These are phyloP conservation scores for Nymphalis c-album DNA, from an alignment of 2,888 invertebrate genomes.

Conservation along the genomic window DNA sequence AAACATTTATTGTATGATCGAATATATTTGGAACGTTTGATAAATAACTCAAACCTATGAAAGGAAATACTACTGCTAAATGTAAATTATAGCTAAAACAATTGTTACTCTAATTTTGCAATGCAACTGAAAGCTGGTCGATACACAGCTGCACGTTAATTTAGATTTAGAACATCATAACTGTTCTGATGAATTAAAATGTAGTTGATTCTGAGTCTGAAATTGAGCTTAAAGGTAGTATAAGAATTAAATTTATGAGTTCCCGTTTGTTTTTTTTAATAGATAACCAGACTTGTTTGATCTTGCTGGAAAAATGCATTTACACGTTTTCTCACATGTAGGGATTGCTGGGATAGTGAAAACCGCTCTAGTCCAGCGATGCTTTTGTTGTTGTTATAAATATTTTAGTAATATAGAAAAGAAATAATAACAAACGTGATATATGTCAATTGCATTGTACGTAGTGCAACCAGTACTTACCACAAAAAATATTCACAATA, in stretches of 20 bases:
- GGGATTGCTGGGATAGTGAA: too few relatives aligned
- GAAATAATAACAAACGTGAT: slow-evolving; percentile 12
- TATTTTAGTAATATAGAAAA: too few relatives aligned
- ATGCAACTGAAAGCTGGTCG: slow-evolving; percentile 45
- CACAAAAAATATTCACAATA: too few relatives aligned
- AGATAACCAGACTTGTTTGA: too few relatives aligned
- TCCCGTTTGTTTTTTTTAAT: too few relatives aligned
- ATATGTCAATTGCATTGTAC: slow-evolving; percentile 28
- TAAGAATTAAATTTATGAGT: too few relatives aligned
- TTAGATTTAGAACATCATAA: slow-evolving; percentile 55
- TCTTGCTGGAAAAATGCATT: too few relatives aligned
- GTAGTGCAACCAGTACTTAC: too few relatives aligned
- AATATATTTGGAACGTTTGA: neutral
- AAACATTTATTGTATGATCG: too few relatives aligned
- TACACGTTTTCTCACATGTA: too few relatives aligned
- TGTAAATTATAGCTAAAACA: slow-evolving; percentile 53
- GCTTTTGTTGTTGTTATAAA: too few relatives aligned
- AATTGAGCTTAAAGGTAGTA: slow-evolving; percentile 43
- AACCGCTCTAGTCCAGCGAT: too few relatives aligned
- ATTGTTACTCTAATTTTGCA: slow-evolving; percentile 48
- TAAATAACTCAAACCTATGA: slow-evolving; percentile 12
- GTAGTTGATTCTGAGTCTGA: slow-evolving; percentile 51
- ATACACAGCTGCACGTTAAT: slow-evolving; percentile 48
- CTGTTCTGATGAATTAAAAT: slow-evolving; percentile 59
- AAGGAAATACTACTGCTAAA: slow-evolving; percentile 57